Conservation (phyloP, 1,140 invertebrate species). For the Littorina saxatilis region DNA sequence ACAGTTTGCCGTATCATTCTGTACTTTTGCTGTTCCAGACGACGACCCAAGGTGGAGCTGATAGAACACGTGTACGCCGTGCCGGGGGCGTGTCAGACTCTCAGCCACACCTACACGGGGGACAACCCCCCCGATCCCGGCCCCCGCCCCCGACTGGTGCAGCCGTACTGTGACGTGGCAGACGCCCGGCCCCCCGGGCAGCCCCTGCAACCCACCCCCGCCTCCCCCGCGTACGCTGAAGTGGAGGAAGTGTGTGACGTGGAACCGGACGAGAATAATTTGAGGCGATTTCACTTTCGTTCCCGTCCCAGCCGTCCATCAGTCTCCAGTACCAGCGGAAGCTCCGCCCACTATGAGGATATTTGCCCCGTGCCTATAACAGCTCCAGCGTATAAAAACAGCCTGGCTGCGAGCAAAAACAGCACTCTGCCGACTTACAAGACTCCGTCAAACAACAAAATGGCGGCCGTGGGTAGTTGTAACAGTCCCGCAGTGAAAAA, state of each 20-base stretch:
- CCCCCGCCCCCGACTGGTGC: background rate
- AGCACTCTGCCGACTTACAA: background rate
- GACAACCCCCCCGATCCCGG: background rate
- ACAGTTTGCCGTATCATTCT: too few species aligned
- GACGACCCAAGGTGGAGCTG: constrained; percentile 22
- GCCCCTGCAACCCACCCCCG: background rate
- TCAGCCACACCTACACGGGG: constrained; percentile 8
- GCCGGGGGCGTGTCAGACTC: constrained; percentile 1
- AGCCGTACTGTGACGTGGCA: constrained; percentile 20
- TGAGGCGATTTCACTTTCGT: constrained; percentile 11
- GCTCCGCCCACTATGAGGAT: constrained; percentile 6
- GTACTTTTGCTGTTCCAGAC: too few species aligned
- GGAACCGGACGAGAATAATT: background rate
- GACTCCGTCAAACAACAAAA: background rate
- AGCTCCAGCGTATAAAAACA: background rate
- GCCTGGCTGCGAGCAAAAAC: background rate
- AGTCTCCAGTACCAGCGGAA: background rate
- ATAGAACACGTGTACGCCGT: constrained; percentile 28
- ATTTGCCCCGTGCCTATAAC: background rate
- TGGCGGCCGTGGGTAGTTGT: background rate
- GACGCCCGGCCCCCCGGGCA: constrained; percentile 1
- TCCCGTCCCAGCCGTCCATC: constrained; percentile 8
- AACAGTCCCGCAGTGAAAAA: too few species aligned
- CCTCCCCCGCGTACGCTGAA: constrained; percentile 17
- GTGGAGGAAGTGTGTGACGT: constrained; percentile 13